phyloP scores from a whole-genome alignment of 2,113 vertebrate species.

The Benitochromis conjunctus region DNA sequence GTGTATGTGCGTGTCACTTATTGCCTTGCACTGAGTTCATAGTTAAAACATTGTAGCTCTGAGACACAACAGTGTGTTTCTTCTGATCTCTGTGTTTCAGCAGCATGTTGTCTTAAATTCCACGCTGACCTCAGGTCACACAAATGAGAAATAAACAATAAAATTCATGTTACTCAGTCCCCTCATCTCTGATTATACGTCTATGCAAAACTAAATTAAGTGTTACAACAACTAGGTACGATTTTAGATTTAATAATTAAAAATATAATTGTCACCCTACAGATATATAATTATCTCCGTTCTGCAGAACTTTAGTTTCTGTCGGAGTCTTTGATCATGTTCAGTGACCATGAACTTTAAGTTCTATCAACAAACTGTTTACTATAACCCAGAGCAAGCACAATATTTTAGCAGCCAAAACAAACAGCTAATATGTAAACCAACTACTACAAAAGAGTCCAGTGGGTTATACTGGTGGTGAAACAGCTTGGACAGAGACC shows the following conservation, averaged over 20 bases:
- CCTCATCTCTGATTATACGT: too few relatives aligned
- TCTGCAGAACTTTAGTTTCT: background rate
- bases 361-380: background rate
- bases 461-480: accelerated
- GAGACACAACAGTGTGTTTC: too few relatives aligned
- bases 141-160: too few relatives aligned
- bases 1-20: background rate
- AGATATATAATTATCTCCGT: background rate
- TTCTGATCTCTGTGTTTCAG: too few relatives aligned
- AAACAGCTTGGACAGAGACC: background rate
- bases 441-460: background rate
- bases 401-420: background rate
- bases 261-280: background rate
- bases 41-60: too few relatives aligned
- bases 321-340: background rate
- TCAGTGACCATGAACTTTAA: background rate
- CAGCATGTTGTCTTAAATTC: too few relatives aligned
- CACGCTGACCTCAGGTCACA: too few relatives aligned
- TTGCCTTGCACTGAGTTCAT: too few relatives aligned
- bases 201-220: too few relatives aligned
- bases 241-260: background rate
- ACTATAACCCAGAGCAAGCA: background rate
- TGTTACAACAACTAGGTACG: background rate
- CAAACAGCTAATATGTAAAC: background rate
- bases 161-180: too few relatives aligned